Conservation (phyloP, 2,113 vertebrate genomes). For the Brachypteracias leptosomus region DNA sequence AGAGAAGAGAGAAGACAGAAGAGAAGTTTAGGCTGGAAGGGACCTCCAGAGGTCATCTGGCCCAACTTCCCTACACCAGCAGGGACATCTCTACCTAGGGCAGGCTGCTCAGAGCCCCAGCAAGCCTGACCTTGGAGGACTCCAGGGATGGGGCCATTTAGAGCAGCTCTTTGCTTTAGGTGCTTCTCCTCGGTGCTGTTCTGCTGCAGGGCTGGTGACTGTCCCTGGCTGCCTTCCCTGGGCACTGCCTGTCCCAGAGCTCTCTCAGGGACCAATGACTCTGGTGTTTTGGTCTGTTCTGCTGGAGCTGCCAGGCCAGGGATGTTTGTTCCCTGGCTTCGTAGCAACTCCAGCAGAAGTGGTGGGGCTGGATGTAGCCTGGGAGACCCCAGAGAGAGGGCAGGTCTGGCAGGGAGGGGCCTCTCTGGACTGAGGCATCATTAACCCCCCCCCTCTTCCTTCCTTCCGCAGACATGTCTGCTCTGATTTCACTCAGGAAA, state of each 20-base stretch:
- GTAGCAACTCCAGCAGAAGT: not conserved
- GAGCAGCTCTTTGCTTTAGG: not conserved
- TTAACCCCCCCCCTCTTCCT: conserved; percentile 59
- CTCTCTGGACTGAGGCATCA: not conserved
- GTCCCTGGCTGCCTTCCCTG: not conserved
- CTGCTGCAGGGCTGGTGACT: not conserved
- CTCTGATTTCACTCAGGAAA: conserved; percentile 96
- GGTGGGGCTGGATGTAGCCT: not conserved
- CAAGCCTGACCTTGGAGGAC: no score
- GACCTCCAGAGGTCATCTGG: no score
- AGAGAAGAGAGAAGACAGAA: no score
- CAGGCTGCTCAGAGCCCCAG: no score
- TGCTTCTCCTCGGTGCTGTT: not conserved
- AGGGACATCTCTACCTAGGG: no score
- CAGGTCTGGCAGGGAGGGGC: not conserved
- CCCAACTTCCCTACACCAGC: no score
- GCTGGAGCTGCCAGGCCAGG: not conserved
- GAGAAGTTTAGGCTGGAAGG: no score
- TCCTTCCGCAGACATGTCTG: conserved; percentile 91
- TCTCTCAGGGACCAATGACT: not conserved
- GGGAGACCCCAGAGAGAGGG: not conserved
- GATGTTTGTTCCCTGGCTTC: not conserved
- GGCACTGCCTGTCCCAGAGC: not conserved
- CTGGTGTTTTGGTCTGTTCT: fast-evolving
- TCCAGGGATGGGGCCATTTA: no score